Conservation (phyloP, 1,140 invertebrate genomes). For the Diabrotica undecimpunctata region DNA sequence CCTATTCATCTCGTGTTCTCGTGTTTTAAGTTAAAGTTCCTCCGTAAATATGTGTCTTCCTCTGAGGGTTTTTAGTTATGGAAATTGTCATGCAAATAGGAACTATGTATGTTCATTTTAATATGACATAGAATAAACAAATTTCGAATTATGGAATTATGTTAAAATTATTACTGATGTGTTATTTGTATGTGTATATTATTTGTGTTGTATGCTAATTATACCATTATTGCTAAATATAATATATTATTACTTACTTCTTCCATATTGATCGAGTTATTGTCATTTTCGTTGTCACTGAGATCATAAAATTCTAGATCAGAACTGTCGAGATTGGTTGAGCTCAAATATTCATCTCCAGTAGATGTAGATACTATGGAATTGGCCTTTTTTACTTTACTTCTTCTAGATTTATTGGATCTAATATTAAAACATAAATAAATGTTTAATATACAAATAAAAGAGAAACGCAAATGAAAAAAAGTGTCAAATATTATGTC, state of each 20-base stretch:
- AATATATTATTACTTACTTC: slow-evolving; percentile 12
- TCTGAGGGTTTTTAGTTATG: too few relatives aligned
- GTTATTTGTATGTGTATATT: too few relatives aligned
- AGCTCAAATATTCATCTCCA: slow-evolving; percentile 38
- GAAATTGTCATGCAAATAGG: too few relatives aligned
- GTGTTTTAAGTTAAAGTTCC: too few relatives aligned
- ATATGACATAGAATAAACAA: too few relatives aligned
- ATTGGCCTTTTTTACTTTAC: slow-evolving; percentile 36
- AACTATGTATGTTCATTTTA: too few relatives aligned
- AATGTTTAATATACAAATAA: background rate
- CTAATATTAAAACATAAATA: slow-evolving; percentile 14
- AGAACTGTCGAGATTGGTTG: slow-evolving; percentile 40
- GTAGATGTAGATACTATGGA: slow-evolving; percentile 26
- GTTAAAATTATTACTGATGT: too few relatives aligned
- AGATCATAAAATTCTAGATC: slow-evolving; percentile 46
- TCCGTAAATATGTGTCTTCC: too few relatives aligned
- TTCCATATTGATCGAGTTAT: slow-evolving; percentile 20
- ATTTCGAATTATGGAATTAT: too few relatives aligned
- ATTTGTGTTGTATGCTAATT: too few relatives aligned
- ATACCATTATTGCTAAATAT: background rate
- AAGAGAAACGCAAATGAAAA: background rate
- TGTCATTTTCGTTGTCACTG: slow-evolving; percentile 39
- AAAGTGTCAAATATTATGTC: background rate
- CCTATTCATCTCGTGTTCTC: too few relatives aligned
- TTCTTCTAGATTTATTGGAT: slow-evolving; percentile 31